A percentile compares a stretch with the other conserved stretches of the same genome.
phyloP scores from a whole-genome alignment of 2,888 invertebrate genomes.

The Formica aserva region DNA sequence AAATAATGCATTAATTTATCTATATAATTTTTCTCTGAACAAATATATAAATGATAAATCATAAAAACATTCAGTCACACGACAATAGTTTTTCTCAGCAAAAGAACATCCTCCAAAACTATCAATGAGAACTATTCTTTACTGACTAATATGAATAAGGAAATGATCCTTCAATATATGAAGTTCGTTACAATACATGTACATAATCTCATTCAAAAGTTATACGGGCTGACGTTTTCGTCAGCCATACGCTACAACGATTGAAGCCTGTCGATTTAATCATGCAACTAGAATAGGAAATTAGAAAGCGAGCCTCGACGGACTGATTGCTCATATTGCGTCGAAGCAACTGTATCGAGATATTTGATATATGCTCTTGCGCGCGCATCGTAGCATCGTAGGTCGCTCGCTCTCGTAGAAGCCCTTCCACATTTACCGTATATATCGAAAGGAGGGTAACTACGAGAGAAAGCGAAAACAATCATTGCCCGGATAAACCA shows the following conservation, averaged over 20 bases:
- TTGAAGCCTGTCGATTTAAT: conserved; percentile 37
- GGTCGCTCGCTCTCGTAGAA: conserved; percentile 29
- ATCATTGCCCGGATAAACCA: conserved; percentile 64
- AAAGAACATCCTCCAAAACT: background rate
- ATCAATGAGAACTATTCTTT: background rate
- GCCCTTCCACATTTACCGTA: conserved; percentile 66
- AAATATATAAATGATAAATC: conserved; percentile 1
- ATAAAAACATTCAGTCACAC: background rate
- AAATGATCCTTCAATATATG: background rate
- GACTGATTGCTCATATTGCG: conserved; percentile 63
- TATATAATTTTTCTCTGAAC: background rate
- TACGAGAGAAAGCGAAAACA: conserved; percentile 71
- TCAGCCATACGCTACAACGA: background rate
- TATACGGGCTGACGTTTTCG: background rate
- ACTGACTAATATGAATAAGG: background rate
- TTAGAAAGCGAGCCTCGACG: conserved; percentile 59
- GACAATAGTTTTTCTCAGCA: background rate
- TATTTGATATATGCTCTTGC: conserved; percentile 47
- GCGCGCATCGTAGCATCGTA: conserved; percentile 29
- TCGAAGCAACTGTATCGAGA: conserved; percentile 61
- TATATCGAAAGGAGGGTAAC: conserved; percentile 68
- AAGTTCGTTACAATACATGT: background rate
- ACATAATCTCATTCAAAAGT: background rate
- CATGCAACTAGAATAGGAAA: conserved; percentile 47
- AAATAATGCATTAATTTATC: background rate